Evolutionary conservation across 2,113 vertebrate species (phyloP), one percentile per base, ranked within the genome.

Genomic region (Meriones unguiculatus): DNA sequence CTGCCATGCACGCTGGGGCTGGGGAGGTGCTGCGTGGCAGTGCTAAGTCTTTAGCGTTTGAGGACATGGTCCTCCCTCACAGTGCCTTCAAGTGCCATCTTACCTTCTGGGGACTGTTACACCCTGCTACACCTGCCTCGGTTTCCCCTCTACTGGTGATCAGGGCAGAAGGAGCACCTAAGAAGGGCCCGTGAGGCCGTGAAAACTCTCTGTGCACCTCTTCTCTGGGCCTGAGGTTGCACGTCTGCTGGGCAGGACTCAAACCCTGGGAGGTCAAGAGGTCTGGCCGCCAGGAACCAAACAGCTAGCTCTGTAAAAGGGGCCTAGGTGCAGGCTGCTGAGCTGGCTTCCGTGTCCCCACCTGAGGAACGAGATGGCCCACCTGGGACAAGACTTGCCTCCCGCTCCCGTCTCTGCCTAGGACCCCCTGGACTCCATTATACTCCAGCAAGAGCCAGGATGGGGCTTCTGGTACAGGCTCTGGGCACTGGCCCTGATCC

Each of bases 391-490:
- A n/a, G 20, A 25, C 3, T 0, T 18, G 10, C 15, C 7, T 78
- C 20, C 54, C 2, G 67, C 9, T 50, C 15, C 12, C 46, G 22
- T 25, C 2, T 13, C 65, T 4, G 24, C 8, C 54, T 5, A 69
- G 72, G 70, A 18, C 38, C 59, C 76, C 76, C 65, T 5, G 57
- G 32, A 1, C 41, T 72, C n/a, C 46, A 64, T 15, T 38, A 2
- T 30, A 2, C 6, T 38, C 14, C 30, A 0, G 38, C n/a, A 8
- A 46, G 32, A 54, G 57, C 46, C 0, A 4, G 81, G 14, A 72
- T 67, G 86, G 52, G 13, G 10, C 24, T 2, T 7, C 10, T 0
- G 46, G 30, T 7, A 17, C 65, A 50, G 6, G 3, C 0, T 1
- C 1, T 1, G n/a, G 82, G 30, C 15, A 41, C 76, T 6, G 72